These are phyloP conservation scores for Vanessa cardui DNA, from an alignment of 2,888 invertebrate genomes.

Conservation along the genomic window DNA sequence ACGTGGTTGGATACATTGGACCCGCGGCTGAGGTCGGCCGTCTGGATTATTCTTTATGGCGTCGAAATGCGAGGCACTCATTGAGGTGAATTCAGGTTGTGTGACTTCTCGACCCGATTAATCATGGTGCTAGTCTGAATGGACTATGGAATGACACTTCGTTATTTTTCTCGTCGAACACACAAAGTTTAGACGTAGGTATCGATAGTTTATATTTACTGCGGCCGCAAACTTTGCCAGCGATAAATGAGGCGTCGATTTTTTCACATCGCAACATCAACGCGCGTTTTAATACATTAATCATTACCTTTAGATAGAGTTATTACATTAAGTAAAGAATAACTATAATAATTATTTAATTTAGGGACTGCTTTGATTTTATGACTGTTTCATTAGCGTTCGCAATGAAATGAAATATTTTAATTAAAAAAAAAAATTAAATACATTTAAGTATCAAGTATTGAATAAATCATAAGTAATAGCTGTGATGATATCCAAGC, in stretches of 20 bases:
- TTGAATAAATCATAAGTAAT: too few species aligned
- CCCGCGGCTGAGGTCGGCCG: conserved; percentile 62
- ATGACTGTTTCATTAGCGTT: too few species aligned
- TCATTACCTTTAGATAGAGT: neutral
- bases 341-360: neutral
- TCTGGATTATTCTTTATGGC: conserved; percentile 79
- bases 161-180: conserved; percentile 42
- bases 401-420: too few species aligned
- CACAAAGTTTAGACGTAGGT: conserved; percentile 20
- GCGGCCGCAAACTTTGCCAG: conserved; percentile 14
- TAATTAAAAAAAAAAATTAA: too few species aligned
- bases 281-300: neutral
- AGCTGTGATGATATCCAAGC: too few species aligned
- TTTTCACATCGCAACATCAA: conserved; percentile 2
- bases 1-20: conserved; percentile 56
- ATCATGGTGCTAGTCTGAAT: conserved; percentile 64
- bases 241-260: conserved; percentile 11
- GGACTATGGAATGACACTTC: conserved; percentile 47
- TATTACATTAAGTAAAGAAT: neutral
- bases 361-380: too few species aligned
- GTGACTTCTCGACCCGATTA: conserved; percentile 75
- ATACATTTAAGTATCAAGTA: too few species aligned
- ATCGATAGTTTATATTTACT: conserved; percentile 32
- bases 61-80: conserved; percentile 77
- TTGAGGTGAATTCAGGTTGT: conserved; percentile 75